These are phyloP conservation scores for Leguminivora glycinivorella DNA, from an alignment of 1,140 invertebrate species.

Conservation along the genomic window DNA sequence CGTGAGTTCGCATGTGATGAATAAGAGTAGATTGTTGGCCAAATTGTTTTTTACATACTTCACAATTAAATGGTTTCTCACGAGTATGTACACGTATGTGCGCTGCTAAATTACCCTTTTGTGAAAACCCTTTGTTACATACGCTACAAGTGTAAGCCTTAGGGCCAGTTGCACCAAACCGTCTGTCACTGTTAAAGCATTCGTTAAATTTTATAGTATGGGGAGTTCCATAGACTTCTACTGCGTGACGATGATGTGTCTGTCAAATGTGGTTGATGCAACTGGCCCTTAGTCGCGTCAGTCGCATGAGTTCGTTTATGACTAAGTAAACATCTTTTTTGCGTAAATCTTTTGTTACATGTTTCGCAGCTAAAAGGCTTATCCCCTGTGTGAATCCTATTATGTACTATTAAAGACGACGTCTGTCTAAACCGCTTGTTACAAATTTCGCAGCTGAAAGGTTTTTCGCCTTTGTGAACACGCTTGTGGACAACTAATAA, in stretches of 20 bases:
- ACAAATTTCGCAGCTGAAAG: slow-evolving; percentile 9
- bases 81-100: not conserved
- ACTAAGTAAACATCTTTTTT: not conserved
- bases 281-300: not conserved
- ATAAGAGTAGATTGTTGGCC: not conserved
- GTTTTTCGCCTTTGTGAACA: not conserved
- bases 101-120: not conserved
- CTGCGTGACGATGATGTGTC: too few species aligned
- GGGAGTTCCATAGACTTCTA: too few species aligned
- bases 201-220: too few species aligned
- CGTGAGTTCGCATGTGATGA: slow-evolving; percentile 1
- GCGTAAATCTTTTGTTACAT: not conserved
- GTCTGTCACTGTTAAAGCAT: too few species aligned
- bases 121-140: not conserved
- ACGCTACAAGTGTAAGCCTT: not conserved
- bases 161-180: too few species aligned
- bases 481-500: not conserved
- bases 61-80: not conserved
- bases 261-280: too few species aligned
- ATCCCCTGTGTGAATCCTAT: not conserved
- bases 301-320: not conserved
- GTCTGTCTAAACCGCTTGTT: not conserved
- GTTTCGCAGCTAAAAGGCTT: not conserved
- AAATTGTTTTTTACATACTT: not conserved
- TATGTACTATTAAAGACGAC: not conserved